Base-by-base conservation (phyloP, 2,113 vertebrate genomes). In the Neodon shergylaensis region DNA sequence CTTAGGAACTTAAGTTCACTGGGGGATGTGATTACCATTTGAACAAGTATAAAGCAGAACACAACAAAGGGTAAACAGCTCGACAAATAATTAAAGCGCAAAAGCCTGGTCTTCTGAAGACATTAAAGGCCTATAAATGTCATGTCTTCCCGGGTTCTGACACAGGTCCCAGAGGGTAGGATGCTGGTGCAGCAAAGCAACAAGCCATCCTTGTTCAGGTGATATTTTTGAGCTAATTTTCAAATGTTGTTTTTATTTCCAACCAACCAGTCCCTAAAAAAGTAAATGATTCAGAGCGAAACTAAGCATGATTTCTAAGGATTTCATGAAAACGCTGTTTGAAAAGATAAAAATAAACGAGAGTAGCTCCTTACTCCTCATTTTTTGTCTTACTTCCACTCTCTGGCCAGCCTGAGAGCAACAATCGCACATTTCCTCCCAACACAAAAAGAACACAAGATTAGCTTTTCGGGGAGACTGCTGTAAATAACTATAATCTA, bases 401-500 rank as follows among this genome's bases (percentile, higher is more conserved):
- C 73, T 33, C 74, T 5, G 87, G 47, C 0, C 77, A 90, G 58
- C 93, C 39, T 31, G 26, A 90, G 79, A 90, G 96, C 49, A 68
- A 22, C 94, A 95, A 96, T 91, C 93, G 13, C 61, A 88, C 78
- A 97, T 93, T 87, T 90, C 36, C 94, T 94, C 97, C 96, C 79
- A 86, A 97, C 88, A 97, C 87, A 33, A 91, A 54, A 96, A 73
- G 94, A 97, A 92, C 14, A 83, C 66, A 93, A 97, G 85, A 92
- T 94, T 70, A 86, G 66, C 24, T 97, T 97, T 95, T 95, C 93
- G 79, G 79, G 93, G 39, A 97, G 97, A 96, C 8, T 95, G 81
- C 88, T 95, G 89, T 97, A 97, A 97, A 83, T 82, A 94, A 95
- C 49, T 94, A 95, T 47, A 96, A 92, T 95, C 89, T 95, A 36